A percentile compares a stretch with the other conserved stretches of the same genome.
Evolutionary conservation across 1,140 invertebrate species (phyloP).

Genomic region (Nasonia giraulti): DNA sequence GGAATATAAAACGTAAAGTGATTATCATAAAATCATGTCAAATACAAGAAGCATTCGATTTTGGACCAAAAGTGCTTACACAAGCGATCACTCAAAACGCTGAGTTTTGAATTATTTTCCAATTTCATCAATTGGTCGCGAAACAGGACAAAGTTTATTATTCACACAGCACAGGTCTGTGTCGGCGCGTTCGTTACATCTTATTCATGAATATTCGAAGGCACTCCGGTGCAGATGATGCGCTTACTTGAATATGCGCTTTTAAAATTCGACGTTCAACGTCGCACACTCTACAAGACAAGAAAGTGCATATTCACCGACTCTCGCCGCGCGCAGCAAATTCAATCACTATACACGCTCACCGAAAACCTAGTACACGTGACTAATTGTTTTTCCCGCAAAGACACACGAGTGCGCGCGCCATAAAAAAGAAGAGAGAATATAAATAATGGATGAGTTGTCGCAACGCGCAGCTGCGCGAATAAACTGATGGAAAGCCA

Average conservation of each 20-base stretch:
- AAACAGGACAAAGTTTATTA: background rate
- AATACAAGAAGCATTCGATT: too few species aligned
- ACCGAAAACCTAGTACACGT: too few species aligned
- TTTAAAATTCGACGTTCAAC: background rate
- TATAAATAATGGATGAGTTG: too few species aligned
- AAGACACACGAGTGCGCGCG: too few species aligned
- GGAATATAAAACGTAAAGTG: too few species aligned
- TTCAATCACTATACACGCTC: background rate
- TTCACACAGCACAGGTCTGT: background rate
- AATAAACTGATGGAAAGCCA: background rate
- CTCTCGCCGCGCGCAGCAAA: background rate
- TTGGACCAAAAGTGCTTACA: too few species aligned
- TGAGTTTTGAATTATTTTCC: background rate
- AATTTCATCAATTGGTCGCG: background rate
- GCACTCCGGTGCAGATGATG: background rate
- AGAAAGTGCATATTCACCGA: background rate
- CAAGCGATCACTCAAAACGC: too few species aligned
- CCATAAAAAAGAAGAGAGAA: too few species aligned
- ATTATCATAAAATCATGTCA: too few species aligned
- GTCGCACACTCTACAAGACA: too few species aligned
- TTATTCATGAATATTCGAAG: constrained; percentile 11
- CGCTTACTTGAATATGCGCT: background rate
- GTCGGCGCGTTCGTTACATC: background rate
- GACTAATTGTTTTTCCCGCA: too few species aligned
- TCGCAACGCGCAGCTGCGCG: too few species aligned